Percentiles rank a stretch among this genome's conserved stretches.
These are phyloP conservation scores for Burhinus oedicnemus DNA, from an alignment of 2,113 vertebrate genomes.

Conservation along the genomic window DNA sequence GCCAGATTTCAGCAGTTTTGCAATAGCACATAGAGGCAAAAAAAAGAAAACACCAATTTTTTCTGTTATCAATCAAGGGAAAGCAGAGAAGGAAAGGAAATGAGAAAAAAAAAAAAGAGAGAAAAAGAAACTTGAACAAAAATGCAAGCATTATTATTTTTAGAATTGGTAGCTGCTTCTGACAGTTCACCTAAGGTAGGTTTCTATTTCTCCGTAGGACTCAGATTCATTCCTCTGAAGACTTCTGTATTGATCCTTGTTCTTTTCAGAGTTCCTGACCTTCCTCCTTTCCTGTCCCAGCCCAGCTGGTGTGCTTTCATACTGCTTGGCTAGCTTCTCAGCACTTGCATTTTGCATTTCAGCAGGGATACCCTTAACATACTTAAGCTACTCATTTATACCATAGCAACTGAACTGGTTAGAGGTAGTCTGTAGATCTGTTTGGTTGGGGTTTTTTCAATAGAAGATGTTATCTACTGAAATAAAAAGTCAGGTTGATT, in stretches of 20 bases:
- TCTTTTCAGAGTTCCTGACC: slow-evolving; percentile 45
- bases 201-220: slow-evolving; percentile 5
- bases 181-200: slow-evolving; percentile 12
- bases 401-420: neutral
- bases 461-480: neutral
- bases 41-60: neutral
- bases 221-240: slow-evolving; percentile 26
- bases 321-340: neutral
- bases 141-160: slow-evolving; percentile 35
- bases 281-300: slow-evolving; percentile 24
- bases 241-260: slow-evolving; percentile 29
- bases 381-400: neutral
- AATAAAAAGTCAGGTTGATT: neutral
- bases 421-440: neutral
- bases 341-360: slow-evolving; percentile 6
- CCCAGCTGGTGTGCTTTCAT: slow-evolving; percentile 14
- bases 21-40: neutral
- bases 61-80: neutral
- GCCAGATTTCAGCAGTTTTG: neutral
- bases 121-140: neutral
- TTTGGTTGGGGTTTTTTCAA: neutral
- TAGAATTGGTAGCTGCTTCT: slow-evolving; percentile 27
- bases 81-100: slow-evolving; percentile 25
- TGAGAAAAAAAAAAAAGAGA: neutral
- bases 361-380: neutral